Evolutionary conservation across 2,888 invertebrate species (phyloP).

Genomic region (Heliconius ethilla): DNA sequence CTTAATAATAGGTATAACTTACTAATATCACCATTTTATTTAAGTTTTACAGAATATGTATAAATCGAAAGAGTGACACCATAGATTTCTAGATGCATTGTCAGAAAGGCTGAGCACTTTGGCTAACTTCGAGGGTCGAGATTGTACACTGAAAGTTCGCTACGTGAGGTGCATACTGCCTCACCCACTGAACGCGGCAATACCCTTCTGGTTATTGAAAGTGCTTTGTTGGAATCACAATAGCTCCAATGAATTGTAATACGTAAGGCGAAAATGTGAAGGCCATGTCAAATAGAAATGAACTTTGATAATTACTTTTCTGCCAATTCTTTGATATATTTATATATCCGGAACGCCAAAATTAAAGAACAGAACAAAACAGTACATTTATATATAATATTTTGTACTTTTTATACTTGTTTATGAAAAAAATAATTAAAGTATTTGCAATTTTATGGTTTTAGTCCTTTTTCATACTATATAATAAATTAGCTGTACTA

Average conservation of each 20-base stretch:
- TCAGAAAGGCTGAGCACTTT: slow-evolving; percentile 24
- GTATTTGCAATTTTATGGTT: background rate
- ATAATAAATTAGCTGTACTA: background rate
- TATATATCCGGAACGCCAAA: no score
- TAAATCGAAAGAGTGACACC: background rate
- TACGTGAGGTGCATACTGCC: slow-evolving; percentile 35
- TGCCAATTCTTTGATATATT: background rate
- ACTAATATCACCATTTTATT: no score
- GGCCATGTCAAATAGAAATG: slow-evolving; percentile 2
- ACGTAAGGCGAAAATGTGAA: slow-evolving; percentile 14
- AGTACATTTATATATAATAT: no score
- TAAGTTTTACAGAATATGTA: background rate
- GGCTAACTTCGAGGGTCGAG: slow-evolving; percentile 28
- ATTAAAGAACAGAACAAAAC: no score
- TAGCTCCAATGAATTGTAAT: slow-evolving; percentile 26
- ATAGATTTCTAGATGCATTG: slow-evolving; percentile 24
- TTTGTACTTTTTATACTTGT: no score
- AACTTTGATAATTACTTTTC: background rate
- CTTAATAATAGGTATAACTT: no score
- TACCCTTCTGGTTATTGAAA: slow-evolving; percentile 29
- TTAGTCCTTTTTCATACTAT: background rate
- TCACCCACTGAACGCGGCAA: slow-evolving; percentile 17
- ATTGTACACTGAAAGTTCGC: slow-evolving; percentile 35
- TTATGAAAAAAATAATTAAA: no score
- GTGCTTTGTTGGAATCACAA: slow-evolving; percentile 30